These are phyloP conservation scores for Lottia gigantea DNA, from an alignment of 2,888 invertebrate genomes.

Conservation along the genomic window DNA sequence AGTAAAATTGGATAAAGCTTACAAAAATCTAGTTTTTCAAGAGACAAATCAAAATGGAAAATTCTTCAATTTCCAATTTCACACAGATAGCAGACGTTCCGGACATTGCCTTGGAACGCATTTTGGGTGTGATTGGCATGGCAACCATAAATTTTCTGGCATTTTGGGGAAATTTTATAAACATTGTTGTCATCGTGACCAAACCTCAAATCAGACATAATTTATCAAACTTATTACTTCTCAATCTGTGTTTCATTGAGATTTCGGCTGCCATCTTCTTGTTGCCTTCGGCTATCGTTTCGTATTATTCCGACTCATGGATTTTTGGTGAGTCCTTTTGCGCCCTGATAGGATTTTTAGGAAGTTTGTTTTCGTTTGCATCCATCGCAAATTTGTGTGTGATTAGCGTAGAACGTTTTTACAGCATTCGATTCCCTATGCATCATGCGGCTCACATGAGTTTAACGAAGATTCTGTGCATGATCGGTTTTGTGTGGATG, in stretches of 20 bases:
- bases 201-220: conserved; percentile 19
- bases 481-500: conserved; percentile 27
- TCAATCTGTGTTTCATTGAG: conserved; percentile 36
- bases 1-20: no score
- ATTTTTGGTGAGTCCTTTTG: conserved; percentile 24
- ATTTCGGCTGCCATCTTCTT: conserved; percentile 28
- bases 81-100: no score
- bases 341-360: conserved; percentile 28
- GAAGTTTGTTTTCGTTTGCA: conserved; percentile 29
- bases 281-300: conserved; percentile 29
- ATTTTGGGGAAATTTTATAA: conserved; percentile 26
- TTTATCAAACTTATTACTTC: conserved; percentile 35
- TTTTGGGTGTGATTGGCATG: not conserved
- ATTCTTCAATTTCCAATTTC: no score
- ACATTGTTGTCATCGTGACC: conserved; percentile 25
- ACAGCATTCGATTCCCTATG: conserved; percentile 39
- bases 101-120: not conserved
- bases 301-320: conserved; percentile 29
- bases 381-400: conserved; percentile 34
- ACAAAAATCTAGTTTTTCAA: no score
- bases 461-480: conserved; percentile 23
- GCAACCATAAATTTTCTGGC: conserved; percentile 19
- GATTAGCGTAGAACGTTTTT: conserved; percentile 40
- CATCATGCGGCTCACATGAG: conserved; percentile 40
- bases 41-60: no score